Percentiles rank a stretch among this genome's conserved stretches.
Evolutionary conservation across 2,888 invertebrate species (phyloP).

Genomic region (Cryptophagus acutangulus): DNA sequence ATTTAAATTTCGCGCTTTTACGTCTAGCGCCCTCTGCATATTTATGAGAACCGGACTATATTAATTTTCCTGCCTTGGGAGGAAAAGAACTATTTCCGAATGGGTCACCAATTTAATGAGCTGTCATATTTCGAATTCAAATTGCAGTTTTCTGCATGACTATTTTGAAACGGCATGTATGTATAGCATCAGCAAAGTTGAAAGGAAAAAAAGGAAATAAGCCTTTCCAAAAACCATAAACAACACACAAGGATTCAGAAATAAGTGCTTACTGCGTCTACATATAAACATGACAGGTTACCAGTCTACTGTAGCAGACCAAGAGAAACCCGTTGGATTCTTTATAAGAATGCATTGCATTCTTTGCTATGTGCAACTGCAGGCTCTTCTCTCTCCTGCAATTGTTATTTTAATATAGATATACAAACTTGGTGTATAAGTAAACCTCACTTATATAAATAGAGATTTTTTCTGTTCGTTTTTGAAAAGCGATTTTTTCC

Average conservation of each 20-base stretch:
- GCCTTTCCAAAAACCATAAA: too few species aligned
- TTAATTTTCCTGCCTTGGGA: too few species aligned
- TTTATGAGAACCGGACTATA: too few species aligned
- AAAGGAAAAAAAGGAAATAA: too few species aligned
- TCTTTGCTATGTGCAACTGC: conserved; percentile 12
- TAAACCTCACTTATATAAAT: not conserved
- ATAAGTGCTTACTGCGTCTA: too few species aligned
- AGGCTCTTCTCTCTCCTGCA: too few species aligned
- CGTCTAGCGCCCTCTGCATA: not conserved
- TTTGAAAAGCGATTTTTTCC: not conserved
- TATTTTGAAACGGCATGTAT: too few species aligned
- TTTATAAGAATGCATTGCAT: conserved; percentile 13
- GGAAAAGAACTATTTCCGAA: too few species aligned
- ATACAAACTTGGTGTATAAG: conserved; percentile 23
- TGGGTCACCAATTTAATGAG: not conserved
- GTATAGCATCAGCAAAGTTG: too few species aligned
- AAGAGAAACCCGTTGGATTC: conserved; percentile 15
- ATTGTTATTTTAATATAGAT: conserved; percentile 32
- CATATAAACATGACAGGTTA: conserved; percentile 33
- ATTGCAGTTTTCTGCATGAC: too few species aligned
- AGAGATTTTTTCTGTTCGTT: not conserved
- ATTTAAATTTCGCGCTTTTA: not conserved
- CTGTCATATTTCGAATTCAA: too few species aligned
- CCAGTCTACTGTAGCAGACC: conserved; percentile 30
- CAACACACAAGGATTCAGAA: too few species aligned